Percentiles rank a stretch among this genome's conserved stretches.
Conservation (phyloP, 2,888 invertebrate species). For the Lasioglossum morio region DNA sequence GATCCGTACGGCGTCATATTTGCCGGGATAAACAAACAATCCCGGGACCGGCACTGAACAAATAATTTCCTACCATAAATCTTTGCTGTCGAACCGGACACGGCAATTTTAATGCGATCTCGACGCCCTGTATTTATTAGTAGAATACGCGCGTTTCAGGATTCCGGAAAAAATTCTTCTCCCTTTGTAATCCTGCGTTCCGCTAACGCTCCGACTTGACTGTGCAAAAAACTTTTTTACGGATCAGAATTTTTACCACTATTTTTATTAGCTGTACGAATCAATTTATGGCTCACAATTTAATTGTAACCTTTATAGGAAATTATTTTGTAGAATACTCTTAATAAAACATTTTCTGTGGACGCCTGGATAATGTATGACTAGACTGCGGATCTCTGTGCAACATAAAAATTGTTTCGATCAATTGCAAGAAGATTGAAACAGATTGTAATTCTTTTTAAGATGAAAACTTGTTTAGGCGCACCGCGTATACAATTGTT, state of each 20-base stretch:
- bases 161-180: not conserved
- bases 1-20: conserved; percentile 8
- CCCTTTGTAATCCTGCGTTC: not conserved
- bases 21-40: conserved; percentile 30
- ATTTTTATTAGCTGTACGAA: not conserved
- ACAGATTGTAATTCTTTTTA: no score
- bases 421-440: no score
- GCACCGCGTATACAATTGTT: no score
- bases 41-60: conserved; percentile 2
- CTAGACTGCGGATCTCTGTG: no score
- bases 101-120: not conserved
- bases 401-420: no score
- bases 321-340: not conserved
- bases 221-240: not conserved
- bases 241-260: not conserved
- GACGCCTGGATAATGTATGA: no score
- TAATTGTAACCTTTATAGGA: not conserved
- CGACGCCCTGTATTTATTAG: conserved; percentile 4
- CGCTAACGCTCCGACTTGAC: not conserved
- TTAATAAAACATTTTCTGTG: no score
- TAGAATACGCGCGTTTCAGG: not conserved
- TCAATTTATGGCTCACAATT: not conserved
- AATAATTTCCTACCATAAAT: conserved; percentile 36
- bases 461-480: no score
- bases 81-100: not conserved